Base-by-base conservation (phyloP, 2,113 vertebrate genomes). In the Lanius ludovicianus region DNA sequence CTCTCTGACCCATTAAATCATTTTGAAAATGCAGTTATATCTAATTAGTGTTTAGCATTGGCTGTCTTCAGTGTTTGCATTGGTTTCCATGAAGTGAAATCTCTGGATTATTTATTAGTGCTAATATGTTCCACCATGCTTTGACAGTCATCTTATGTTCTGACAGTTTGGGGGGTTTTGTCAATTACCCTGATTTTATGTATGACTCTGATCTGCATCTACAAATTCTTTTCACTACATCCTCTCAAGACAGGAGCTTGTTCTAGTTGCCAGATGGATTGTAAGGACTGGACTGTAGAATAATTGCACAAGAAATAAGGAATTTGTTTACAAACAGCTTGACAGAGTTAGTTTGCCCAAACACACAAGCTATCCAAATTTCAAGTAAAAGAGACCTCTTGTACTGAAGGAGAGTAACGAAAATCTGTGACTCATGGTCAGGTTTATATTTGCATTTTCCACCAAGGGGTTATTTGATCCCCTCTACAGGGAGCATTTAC, bases 381-480 rank as follows among this genome's bases (percentile, higher is more conserved):
- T 88, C 76, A 67, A 0, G 3, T 71, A 68, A 90, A 94, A 87
- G 22, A 87, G 69, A 52, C 14, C 49, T 60, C 76, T 92, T 89
- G 35, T 64, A 64, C 82, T 89, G 78, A 86, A 77, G 42, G 64
- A 75, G 9, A 63, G 59, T 77, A 64, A 90, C 89, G 62, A 93
- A 89, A 96, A 94, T 28, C 44, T 90, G 73, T 79, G 49, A 49
- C 18, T 81, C 31, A 52, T 42, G 52, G 41, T 68, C 82, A 68
- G 56, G 64, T 92, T 92, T 89, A 71, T 94, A 90, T 95, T 94
- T 95, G 80, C 88, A 84, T 94, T 95, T 92, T 95, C 77, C 80
- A 69, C 90, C 85, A 89, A 82, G 88, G 60, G 33, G 53, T 84
- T 75, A 90, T 93, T 95, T 96, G 83, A 96, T 90, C 88, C n/a